Evolutionary conservation across 2,797 vertebrate species (phyloP), one percentile per base, ranked within the genome.

Genomic region (Alfaro cultratus): DNA sequence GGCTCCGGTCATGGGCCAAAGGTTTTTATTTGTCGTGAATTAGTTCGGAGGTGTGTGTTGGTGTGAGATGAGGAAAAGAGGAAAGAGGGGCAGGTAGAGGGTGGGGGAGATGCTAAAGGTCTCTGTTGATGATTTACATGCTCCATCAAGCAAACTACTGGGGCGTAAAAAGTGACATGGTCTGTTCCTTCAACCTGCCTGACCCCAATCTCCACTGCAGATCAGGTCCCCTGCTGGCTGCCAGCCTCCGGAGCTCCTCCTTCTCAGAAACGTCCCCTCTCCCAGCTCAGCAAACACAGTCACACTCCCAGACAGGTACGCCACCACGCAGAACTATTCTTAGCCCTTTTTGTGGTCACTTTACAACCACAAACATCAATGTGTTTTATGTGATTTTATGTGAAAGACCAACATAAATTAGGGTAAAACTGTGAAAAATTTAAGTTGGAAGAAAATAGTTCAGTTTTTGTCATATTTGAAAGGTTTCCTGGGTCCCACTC

Each of bases 201-300:
- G 95, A 96, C 95, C 96, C 94, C 96, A 96, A 96, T 96, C 95
- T 96, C 92, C 91, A 91, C 91, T 93, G 91, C 92, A 95, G 95
- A 96, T 93, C 86, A 85, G 89, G 92, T 87, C 89, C 90, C 64
- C 75, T 86, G 89, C 87, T 79, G 89, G 87, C 86, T 84, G 78
- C 89, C 89, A 92, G 81, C 91, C 86, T 86, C 87, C 60, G 79
- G 88, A 93, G 90, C 92, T 90, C 92, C 89, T 86, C 87, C 89
- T 81, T 76, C 64, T 71, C 67, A 82, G 80, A 80, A 82, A 78
- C 4, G 36, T 81, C 83, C 49, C 29, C 68, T 82, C 85, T 77
- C 73, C 64, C 41, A 82, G 62, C 73, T 68, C 34, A 72, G 75
- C 64, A 76, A 77, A 23, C 75, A 41, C 72, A 73, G 34, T 45